Conservation (phyloP, 2,797 vertebrate genomes). For the Centropyge bicolor region DNA sequence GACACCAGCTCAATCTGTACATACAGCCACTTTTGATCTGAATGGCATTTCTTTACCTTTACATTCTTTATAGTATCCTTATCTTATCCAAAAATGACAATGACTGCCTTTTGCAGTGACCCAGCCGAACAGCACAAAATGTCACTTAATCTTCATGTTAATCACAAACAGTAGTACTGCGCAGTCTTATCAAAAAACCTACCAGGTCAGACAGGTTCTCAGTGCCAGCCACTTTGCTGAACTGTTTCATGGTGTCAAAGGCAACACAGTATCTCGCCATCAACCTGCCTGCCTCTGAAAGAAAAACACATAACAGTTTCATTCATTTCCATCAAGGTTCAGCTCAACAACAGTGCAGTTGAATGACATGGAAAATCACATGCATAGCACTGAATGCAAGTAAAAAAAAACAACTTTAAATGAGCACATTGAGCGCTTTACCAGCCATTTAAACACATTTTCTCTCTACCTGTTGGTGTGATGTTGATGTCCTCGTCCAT, state of each 20-base stretch:
- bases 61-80: not conserved
- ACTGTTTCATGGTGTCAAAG: slow-evolving; percentile 95
- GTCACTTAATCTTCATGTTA: not conserved
- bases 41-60: not conserved
- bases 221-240: slow-evolving; percentile 88
- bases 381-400: not conserved
- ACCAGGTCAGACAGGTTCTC: slow-evolving; percentile 95
- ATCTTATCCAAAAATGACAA: not conserved
- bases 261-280: slow-evolving; percentile 97
- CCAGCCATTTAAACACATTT: not conserved
- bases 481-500: slow-evolving; percentile 96
- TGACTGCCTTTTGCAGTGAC: not conserved
- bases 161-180: not conserved
- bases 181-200: slow-evolving; percentile 48
- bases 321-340: not conserved
- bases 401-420: not conserved
- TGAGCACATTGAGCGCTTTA: not conserved
- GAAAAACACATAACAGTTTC: not conserved
- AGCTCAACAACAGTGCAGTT: not conserved
- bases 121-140: not conserved
- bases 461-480: slow-evolving; percentile 91
- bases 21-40: slow-evolving; percentile 16
- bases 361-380: not conserved
- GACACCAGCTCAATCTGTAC: slow-evolving; percentile 91
- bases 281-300: slow-evolving; percentile 91